phyloP scores from a whole-genome alignment of 2,888 invertebrate species.

The Lampropteryx suffumata region DNA sequence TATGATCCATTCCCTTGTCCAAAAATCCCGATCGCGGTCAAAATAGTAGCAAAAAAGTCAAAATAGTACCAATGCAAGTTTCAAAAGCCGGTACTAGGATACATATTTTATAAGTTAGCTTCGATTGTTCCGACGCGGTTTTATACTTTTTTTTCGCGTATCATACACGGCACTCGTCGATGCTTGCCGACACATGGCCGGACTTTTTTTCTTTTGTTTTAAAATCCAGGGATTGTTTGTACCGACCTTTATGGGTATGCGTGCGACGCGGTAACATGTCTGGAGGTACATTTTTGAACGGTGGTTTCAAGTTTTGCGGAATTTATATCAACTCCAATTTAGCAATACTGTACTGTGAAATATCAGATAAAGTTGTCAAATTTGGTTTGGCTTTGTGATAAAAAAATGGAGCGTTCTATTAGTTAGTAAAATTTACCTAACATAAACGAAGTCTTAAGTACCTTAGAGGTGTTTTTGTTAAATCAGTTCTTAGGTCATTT shows the following conservation, averaged over 20 bases:
- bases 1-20: slow-evolving; percentile 59
- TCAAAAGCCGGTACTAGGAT: slow-evolving; percentile 72
- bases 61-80: slow-evolving; percentile 71
- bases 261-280: slow-evolving; percentile 24
- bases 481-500: no score
- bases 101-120: slow-evolving; percentile 82
- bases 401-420: no score
- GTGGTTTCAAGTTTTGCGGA: slow-evolving; percentile 9
- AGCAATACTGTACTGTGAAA: no score
- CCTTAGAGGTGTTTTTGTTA: no score
- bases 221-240: slow-evolving; percentile 64
- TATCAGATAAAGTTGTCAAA: no score
- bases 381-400: no score
- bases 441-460: no score
- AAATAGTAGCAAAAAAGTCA: slow-evolving; percentile 72
- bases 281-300: slow-evolving; percentile 22
- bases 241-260: slow-evolving; percentile 44
- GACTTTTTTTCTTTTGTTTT: slow-evolving; percentile 59
- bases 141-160: slow-evolving; percentile 58
- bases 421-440: no score
- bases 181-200: slow-evolving; percentile 69
- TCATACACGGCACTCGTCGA: slow-evolving; percentile 70
- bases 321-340: neutral
- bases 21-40: slow-evolving; percentile 77
- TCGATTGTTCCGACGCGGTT: slow-evolving; percentile 79